A percentile compares a stretch with the other conserved stretches of the same genome.
phyloP scores from a whole-genome alignment of 2,797 vertebrate species.

The Macropodus opercularis region DNA sequence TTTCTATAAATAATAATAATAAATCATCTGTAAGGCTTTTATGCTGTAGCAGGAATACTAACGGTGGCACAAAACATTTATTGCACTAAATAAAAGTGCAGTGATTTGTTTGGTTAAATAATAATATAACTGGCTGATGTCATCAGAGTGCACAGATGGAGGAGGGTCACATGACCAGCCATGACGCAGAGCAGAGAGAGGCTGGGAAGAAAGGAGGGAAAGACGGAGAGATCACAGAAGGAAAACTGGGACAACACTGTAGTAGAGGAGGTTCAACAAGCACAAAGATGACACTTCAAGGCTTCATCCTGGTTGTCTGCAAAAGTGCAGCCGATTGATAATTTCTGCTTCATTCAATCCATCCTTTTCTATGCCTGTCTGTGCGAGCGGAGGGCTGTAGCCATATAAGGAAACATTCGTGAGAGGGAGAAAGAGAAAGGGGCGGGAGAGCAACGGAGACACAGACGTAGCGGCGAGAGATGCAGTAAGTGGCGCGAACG shows the following conservation, averaged over 20 bases:
- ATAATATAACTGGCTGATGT: conserved; percentile 50
- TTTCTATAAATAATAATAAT: conserved; percentile 44
- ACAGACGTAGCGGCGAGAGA: conserved; percentile 22
- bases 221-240: conserved; percentile 55
- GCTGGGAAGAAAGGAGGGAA: conserved; percentile 68
- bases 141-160: conserved; percentile 56
- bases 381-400: conserved; percentile 62
- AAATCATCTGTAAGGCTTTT: conserved; percentile 23
- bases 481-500: conserved; percentile 48
- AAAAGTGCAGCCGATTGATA: conserved; percentile 30
- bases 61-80: conserved; percentile 2
- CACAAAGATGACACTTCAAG: conserved; percentile 18
- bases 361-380: conserved; percentile 56
- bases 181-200: conserved; percentile 69
- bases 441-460: conserved; percentile 49
- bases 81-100: conserved; percentile 19
- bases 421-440: conserved; percentile 50
- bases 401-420: conserved; percentile 79
- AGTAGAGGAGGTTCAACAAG: conserved; percentile 33
- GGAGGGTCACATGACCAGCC: conserved; percentile 67
- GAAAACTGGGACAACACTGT: conserved; percentile 50
- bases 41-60: conserved; percentile 9
- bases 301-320: conserved; percentile 13
- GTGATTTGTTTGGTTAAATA: conserved; percentile 22
- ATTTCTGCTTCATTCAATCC: conserved; percentile 46